These are phyloP conservation scores for Bubo blakistoni DNA, from an alignment of 2,113 vertebrate genomes.

Conservation along the genomic window DNA sequence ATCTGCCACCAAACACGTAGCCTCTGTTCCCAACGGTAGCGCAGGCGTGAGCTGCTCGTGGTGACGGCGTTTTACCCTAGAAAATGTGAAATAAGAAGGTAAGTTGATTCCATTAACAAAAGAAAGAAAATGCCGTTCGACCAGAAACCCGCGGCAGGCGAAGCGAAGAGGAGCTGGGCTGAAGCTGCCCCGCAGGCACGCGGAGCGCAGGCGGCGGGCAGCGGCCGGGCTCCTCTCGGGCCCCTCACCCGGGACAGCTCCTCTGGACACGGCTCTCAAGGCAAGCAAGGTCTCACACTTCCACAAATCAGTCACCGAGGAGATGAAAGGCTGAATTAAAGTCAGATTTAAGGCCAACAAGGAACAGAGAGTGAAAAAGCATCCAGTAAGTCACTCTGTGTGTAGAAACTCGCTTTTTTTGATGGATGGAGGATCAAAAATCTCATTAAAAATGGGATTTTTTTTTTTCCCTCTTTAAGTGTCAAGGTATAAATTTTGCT, in stretches of 20 bases:
- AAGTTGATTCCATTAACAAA: not conserved
- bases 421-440: not conserved
- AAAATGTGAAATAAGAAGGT: not conserved
- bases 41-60: slow-evolving; percentile 93
- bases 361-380: not conserved
- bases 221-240: not conserved
- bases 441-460: not conserved
- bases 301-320: not conserved
- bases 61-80: slow-evolving; percentile 89
- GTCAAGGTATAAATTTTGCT: not conserved
- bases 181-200: not conserved
- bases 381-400: not conserved
- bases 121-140: not conserved
- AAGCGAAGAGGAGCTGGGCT: not conserved
- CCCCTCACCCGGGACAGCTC: not conserved
- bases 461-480: not conserved
- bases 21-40: slow-evolving; percentile 89
- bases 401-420: not conserved
- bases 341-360: not conserved
- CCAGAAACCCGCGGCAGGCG: too few relatives aligned
- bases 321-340: not conserved
- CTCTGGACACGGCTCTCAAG: not conserved
- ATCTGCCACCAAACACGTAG: slow-evolving; percentile 93
- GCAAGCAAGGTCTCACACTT: not conserved
- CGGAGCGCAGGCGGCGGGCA: not conserved